Conservation (phyloP, 30 jellyfish, hydroid and myxozoan species). For the Calvadosia cruxmelitensis region DNA sequence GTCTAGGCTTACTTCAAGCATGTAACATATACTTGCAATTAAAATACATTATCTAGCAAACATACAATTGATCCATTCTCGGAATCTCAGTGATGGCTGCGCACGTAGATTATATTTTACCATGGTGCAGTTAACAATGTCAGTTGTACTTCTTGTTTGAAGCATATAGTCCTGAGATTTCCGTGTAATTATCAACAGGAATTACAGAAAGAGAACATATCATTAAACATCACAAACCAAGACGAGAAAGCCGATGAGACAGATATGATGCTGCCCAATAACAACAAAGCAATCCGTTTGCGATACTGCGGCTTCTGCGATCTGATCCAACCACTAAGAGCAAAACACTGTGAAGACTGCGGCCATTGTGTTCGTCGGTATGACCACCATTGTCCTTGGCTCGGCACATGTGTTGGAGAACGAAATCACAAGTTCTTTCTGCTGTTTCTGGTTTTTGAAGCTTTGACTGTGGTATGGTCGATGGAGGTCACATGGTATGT, state of each 20-base stretch:
- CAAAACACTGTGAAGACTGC: slow-evolving; percentile 97
- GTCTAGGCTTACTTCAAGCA: no score
- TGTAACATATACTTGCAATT: not conserved
- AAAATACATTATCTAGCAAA: no score
- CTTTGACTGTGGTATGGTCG: slow-evolving; percentile 59
- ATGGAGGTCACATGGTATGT: slow-evolving; percentile 51
- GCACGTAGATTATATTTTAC: not conserved
- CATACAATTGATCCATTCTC: no score
- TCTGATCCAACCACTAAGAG: slow-evolving; percentile 78
- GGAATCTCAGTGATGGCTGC: no score
- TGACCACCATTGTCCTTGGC: slow-evolving; percentile 99
- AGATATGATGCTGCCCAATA: slow-evolving; percentile 72
- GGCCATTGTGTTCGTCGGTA: slow-evolving; percentile 77
- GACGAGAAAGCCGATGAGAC: slow-evolving; percentile 38
- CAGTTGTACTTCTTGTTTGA: not conserved
- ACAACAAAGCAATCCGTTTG: slow-evolving; percentile 36
- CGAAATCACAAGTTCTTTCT: slow-evolving; percentile 79
- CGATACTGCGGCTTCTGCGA: slow-evolving; percentile 94
- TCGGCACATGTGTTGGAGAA: slow-evolving; percentile 96
- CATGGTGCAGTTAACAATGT: not conserved
- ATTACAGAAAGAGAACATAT: not conserved
- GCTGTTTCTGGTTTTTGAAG: slow-evolving; percentile 55
- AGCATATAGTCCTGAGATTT: no score
- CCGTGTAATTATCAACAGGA: not conserved
- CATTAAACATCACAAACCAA: not conserved